Base-by-base conservation (phyloP, 2,888 invertebrate species). In the Drosophila neonasuta region DNA sequence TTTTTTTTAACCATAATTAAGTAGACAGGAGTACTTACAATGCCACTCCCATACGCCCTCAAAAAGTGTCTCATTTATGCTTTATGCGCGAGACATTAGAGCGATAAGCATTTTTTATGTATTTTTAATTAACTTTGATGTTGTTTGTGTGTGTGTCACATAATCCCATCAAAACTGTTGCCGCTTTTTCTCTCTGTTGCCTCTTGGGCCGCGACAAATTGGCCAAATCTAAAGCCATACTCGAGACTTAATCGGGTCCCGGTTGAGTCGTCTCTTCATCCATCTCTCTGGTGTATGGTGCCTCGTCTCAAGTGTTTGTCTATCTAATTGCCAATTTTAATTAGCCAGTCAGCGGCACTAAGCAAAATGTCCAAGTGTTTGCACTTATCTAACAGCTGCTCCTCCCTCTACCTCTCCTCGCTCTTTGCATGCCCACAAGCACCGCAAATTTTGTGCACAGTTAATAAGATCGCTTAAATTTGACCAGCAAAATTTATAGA, bases 101-200 rank as follows among this genome's bases (percentile, higher is more conserved):
- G 62, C 58, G 75, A 77, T 79, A 74, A 71, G 71, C 70, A 67
- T 67, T 77, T 83, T 83, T 84, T 84, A 84, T 86, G 84, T 72
- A 65, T 79, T 84, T 86, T 84, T 84, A 86, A 86, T 84, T 84
- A 84, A 86, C 79, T 80, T 70, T 76, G 68, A 64, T 74, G 77
- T 59, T 73, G 65, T 73, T 73, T 74, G n/a, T 39, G 39, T 24
- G 24, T 30, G 6, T 44, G 63, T 24, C 49, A 29, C 50, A 75
- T 68, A 65, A 68, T 63, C 55, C 45, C 63, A 69, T 49, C 64
- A 67, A 69, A 57, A 69, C 20, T 58, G 55, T 9, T 52, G 52
- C 34, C 15, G 3, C 29, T 17, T 17, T 17, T 17, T 17, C 20
- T 10, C 32, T 10, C 10, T 32, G 0, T 32, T 32, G 2, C 8